A percentile compares a stretch with the other conserved stretches of the same genome.
phyloP scores from a whole-genome alignment of 92 coral and sea anemone species.

The Diadumene lineata region DNA sequence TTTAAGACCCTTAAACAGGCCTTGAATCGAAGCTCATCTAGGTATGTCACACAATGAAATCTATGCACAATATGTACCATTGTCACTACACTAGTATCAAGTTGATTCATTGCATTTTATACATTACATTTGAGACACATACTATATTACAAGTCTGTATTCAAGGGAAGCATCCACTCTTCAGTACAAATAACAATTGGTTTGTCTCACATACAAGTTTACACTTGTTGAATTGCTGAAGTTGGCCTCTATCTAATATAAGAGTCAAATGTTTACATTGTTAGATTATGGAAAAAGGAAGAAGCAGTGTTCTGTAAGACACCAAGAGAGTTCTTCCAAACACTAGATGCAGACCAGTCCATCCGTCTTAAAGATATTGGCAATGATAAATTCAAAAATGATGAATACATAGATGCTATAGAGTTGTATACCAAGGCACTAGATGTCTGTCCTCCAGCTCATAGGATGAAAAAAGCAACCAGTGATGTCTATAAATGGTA shows the following conservation, averaged over 20 bases:
- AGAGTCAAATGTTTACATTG: neutral
- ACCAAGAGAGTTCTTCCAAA: slow-evolving; percentile 24
- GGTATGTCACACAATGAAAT: neutral
- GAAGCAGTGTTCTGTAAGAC: slow-evolving; percentile 59
- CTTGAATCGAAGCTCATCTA: slow-evolving; percentile 8
- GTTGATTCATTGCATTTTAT: no score
- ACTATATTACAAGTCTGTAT: no score
- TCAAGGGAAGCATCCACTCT: no score
- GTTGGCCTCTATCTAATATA: neutral
- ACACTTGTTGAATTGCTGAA: no score
- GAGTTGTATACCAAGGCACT: slow-evolving; percentile 66
- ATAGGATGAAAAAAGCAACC: slow-evolving; percentile 40
- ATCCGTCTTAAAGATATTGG: slow-evolving; percentile 75
- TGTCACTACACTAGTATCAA: no score
- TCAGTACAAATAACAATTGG: no score
- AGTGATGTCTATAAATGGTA: slow-evolving; percentile 64
- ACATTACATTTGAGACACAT: no score
- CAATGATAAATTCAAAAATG: slow-evolving; percentile 73
- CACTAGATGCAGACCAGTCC: slow-evolving; percentile 58
- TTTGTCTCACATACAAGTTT: no score
- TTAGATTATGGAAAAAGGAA: slow-evolving; percentile 72
- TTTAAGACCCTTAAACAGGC: slow-evolving; percentile 14
- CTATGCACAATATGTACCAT: no score
- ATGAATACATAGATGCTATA: slow-evolving; percentile 59
- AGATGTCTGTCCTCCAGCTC: slow-evolving; percentile 68